These are phyloP conservation scores for Byasa hedistus DNA, from an alignment of 2,888 invertebrate genomes.

Conservation along the genomic window DNA sequence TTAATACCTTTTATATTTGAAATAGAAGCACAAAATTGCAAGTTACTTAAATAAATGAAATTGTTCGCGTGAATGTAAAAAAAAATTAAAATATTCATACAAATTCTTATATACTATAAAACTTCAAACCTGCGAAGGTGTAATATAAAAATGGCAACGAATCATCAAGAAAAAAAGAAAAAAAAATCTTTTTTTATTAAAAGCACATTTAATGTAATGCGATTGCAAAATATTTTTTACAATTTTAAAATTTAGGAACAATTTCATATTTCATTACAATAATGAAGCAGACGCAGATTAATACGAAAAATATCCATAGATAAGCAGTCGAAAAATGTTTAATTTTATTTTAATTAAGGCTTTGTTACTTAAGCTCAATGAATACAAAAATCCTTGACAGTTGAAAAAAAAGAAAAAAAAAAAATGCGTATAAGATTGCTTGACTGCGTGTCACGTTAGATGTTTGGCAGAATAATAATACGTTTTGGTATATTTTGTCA, in stretches of 20 bases:
- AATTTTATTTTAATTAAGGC: constrained; percentile 12
- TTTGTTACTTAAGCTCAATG: constrained; percentile 27
- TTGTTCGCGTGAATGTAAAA: too few relatives aligned
- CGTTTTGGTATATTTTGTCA: constrained; percentile 64
- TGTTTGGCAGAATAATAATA: constrained; percentile 66
- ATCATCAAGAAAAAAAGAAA: too few relatives aligned
- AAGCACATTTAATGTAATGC: neutral
- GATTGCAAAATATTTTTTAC: neutral
- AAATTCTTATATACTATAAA: too few relatives aligned
- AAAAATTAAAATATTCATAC: too few relatives aligned
- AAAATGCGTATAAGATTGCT: constrained; percentile 60
- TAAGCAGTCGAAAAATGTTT: constrained; percentile 1
- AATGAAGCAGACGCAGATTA: neutral
- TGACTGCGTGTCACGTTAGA: constrained; percentile 81
- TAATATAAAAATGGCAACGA: too few relatives aligned
- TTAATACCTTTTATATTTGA: neutral
- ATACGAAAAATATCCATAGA: neutral
- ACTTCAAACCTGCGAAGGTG: too few relatives aligned
- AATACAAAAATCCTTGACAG: constrained; percentile 42
- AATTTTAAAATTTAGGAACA: neutral
- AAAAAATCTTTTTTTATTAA: too few relatives aligned
- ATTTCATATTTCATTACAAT: neutral
- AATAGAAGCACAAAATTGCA: too few relatives aligned
- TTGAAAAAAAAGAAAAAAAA: constrained; percentile 42
- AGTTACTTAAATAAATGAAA: too few relatives aligned